Evolutionary conservation across 1,140 invertebrate genomes (phyloP).

Genomic region (Leptinotarsa undecemlineata): DNA sequence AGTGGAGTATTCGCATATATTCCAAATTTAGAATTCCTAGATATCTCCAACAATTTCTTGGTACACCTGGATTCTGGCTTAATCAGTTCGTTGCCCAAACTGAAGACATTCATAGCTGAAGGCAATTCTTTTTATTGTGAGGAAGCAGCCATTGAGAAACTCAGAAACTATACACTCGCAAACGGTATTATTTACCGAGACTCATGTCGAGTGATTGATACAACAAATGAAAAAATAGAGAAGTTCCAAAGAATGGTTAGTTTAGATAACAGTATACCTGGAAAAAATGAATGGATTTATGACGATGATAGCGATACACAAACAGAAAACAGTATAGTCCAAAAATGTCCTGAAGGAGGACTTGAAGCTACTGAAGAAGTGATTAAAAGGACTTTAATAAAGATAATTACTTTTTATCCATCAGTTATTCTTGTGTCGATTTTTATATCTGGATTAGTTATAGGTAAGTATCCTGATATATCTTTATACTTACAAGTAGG

Average conservation of each 20-base stretch:
- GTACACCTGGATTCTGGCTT: constrained; percentile 54
- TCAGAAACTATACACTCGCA: constrained; percentile 27
- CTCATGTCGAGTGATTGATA: constrained; percentile 20
- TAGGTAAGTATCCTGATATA: neutral
- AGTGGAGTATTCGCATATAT: constrained; percentile 55
- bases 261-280: neutral
- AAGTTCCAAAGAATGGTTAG: constrained; percentile 41
- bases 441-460: neutral
- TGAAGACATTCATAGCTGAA: constrained; percentile 55
- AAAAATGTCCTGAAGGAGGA: neutral
- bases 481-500: too few species aligned
- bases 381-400: neutral
- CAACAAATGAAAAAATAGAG: constrained; percentile 21
- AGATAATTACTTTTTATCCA: neutral
- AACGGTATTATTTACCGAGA: constrained; percentile 34
- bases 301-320: constrained; percentile 22
- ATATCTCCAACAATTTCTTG: constrained; percentile 59
- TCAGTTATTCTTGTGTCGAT: neutral
- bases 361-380: neutral
- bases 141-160: constrained; percentile 25
- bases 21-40: constrained; percentile 58
- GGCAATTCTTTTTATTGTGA: constrained; percentile 58
- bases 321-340: neutral
- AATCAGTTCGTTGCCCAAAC: constrained; percentile 53
- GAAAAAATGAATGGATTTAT: constrained; percentile 40